These are phyloP conservation scores for Aradus depressus DNA, from an alignment of 2,888 invertebrate genomes.

Conservation along the genomic window DNA sequence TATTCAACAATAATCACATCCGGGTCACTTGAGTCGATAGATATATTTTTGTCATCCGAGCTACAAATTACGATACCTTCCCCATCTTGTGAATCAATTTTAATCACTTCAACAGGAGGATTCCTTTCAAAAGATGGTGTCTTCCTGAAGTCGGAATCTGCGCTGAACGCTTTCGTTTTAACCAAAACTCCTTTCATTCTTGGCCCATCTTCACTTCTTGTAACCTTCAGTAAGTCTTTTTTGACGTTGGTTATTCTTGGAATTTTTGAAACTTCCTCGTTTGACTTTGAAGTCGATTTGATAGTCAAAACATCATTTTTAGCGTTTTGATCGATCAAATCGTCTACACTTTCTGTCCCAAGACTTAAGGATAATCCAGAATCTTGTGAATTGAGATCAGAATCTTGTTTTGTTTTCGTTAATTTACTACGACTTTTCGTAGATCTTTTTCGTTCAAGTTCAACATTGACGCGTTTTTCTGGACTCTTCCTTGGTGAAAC, in stretches of 20 bases:
- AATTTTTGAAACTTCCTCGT: constrained; percentile 7
- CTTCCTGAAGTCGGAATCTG: constrained; percentile 30
- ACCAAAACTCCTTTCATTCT: constrained; percentile 27
- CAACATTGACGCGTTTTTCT: constrained; percentile 18
- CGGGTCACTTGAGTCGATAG: constrained; percentile 29
- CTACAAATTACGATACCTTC: constrained; percentile 30
- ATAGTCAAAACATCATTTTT: constrained; percentile 23
- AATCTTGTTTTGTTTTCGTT: constrained; percentile 28
- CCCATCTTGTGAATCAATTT: constrained; percentile 30
- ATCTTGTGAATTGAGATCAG: constrained; percentile 32
- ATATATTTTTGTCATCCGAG: constrained; percentile 28
- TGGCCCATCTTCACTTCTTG: constrained; percentile 27
- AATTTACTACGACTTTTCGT: constrained; percentile 22
- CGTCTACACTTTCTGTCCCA: constrained; percentile 31
- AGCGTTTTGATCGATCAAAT: constrained; percentile 29
- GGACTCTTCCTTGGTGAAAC: constrained; percentile 28
- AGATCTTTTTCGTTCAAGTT: constrained; percentile 21
- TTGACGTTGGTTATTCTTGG: constrained; percentile 13
- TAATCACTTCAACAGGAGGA: constrained; percentile 32
- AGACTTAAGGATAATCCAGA: constrained; percentile 32
- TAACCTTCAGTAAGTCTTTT: constrained; percentile 27
- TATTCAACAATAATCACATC: constrained; percentile 33
- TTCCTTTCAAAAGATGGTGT: constrained; percentile 28
- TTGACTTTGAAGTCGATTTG: constrained; percentile 21
- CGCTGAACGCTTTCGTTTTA: constrained; percentile 30